Base-by-base conservation (phyloP, 2,113 vertebrate species). In the Accipiter cooperii region DNA sequence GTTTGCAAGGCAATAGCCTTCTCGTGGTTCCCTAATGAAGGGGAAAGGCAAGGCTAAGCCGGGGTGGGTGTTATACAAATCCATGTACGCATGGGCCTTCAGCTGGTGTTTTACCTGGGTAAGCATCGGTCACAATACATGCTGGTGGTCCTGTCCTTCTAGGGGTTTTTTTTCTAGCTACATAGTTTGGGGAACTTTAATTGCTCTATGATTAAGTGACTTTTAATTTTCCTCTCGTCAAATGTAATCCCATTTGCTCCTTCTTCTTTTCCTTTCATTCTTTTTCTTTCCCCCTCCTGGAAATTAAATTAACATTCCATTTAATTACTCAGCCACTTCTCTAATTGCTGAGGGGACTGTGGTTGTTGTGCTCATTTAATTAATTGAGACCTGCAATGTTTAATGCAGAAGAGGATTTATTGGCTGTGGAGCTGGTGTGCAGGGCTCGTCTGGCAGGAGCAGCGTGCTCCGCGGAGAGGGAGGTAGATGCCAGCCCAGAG, bases 231-330 rank as follows among this genome's bases (percentile, higher is more conserved):
- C 95, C 78, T 91, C 89, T 89, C 17, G 5, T 91, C 91, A 69
- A 91, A 82, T 15, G 16, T 87, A 96, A 97, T 97, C 95, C 90
- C 70, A 73, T 95, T 95, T 94, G 54, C 78, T 95, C 82, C 57
- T 85, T 66, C 77, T 90, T 36, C 69, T 75, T 71, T 79, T 46
- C 49, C 79, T 91, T 86, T 36, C 61, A 83, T 80, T 38, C 28
- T 69, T 60, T 83, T 70, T 7, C 20, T 55, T 84, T n/a, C 7
- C 9, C 18, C 18, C 55, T 55, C 24, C 44, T 91, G 84, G 81
- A 97, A 97, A 97, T 97, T 91, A 92, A 97, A 95, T 97, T 97
- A 96, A 90, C 80, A 94, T 96, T 82, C 97, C 93, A 96, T 95
- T 87, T 96, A 96, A 97, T 97, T 97, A 97, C 94, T 89, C 91